These are phyloP conservation scores for Acleris laterana DNA, from an alignment of 2,888 invertebrate genomes.

Conservation along the genomic window DNA sequence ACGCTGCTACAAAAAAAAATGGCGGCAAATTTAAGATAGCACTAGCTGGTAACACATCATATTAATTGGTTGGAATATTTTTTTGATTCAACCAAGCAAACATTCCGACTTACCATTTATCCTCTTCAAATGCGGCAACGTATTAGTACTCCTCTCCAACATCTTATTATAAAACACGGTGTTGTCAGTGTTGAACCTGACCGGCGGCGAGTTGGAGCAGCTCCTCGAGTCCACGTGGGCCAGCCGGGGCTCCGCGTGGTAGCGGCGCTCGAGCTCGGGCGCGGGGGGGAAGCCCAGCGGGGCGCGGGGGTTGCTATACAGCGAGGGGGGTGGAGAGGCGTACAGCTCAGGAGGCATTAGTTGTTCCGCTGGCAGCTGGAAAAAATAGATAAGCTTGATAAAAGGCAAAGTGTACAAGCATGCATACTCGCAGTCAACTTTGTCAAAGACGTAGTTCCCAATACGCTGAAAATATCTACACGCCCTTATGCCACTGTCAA, in stretches of 20 bases:
- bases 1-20: too few species aligned
- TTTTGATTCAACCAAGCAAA: too few species aligned
- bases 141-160: slow-evolving; percentile 61
- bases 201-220: slow-evolving; percentile 71
- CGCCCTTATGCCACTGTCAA: too few species aligned
- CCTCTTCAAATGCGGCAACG: slow-evolving; percentile 68
- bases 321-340: slow-evolving; percentile 62
- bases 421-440: too few species aligned
- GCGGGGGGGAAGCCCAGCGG: slow-evolving; percentile 69
- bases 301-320: slow-evolving; percentile 71
- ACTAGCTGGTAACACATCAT: too few species aligned
- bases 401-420: neutral
- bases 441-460: too few species aligned
- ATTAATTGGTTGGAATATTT: too few species aligned
- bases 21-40: too few species aligned
- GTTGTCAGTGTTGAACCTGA: slow-evolving; percentile 68
- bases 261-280: slow-evolving; percentile 66
- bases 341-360: slow-evolving; percentile 75
- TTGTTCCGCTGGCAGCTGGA: slow-evolving; percentile 73
- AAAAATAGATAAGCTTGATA: slow-evolving; percentile 29
- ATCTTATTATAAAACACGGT: slow-evolving; percentile 68
- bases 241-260: slow-evolving; percentile 41
- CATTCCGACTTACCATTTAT: slow-evolving; percentile 56
- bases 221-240: slow-evolving; percentile 58
- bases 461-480: too few species aligned